Percentiles rank a stretch among this genome's conserved stretches.
Conservation (phyloP, 2,113 vertebrate genomes). For the Malurus elegans region DNA sequence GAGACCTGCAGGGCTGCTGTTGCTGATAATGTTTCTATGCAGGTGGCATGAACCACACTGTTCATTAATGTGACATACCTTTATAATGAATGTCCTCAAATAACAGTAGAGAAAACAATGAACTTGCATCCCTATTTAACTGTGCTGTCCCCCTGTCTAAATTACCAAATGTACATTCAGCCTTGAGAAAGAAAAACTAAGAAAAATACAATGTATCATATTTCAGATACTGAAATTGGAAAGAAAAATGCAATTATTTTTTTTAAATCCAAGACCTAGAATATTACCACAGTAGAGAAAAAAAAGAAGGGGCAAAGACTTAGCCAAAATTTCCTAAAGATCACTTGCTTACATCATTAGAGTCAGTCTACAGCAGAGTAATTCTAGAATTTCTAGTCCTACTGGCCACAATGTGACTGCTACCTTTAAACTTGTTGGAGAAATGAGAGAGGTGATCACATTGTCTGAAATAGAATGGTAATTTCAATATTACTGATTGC, state of each 20-base stretch:
- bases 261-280: background rate
- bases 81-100: constrained; percentile 28
- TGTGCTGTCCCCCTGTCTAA: background rate
- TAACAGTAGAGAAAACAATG: background rate
- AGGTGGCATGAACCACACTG: constrained; percentile 1
- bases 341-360: background rate
- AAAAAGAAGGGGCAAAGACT: background rate
- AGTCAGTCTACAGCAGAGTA: background rate
- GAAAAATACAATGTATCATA: background rate
- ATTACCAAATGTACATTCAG: background rate
- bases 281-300: background rate
- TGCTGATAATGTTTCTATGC: constrained; percentile 46
- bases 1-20: constrained; percentile 40
- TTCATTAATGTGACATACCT: constrained; percentile 23
- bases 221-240: background rate
- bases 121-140: background rate
- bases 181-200: background rate
- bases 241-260: background rate
- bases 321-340: background rate
- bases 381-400: background rate
- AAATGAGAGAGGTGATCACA: background rate
- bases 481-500: background rate
- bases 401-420: background rate
- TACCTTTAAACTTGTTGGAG: background rate
- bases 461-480: background rate